A percentile compares a stretch with the other conserved stretches of the same genome.
phyloP scores from a whole-genome alignment of 2,888 invertebrate genomes.

The Cyaniris semiargus region DNA sequence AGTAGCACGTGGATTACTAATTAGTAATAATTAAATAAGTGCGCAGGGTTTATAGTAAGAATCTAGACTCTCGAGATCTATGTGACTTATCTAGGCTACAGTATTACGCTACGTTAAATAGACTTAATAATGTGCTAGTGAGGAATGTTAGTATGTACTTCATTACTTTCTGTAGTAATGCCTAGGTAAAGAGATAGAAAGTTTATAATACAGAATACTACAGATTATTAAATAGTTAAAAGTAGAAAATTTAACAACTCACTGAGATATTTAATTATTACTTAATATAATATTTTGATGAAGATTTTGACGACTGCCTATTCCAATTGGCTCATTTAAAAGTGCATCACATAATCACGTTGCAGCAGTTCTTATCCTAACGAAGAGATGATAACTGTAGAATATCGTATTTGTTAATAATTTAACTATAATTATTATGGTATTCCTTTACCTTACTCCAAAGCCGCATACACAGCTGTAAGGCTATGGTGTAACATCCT shows the following conservation, averaged over 20 bases:
- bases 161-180: conserved; percentile 1
- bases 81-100: background rate
- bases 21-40: background rate
- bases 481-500: background rate
- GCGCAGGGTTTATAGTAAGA: background rate
- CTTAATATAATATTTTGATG: too few species aligned
- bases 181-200: background rate
- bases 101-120: background rate
- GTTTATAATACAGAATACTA: background rate
- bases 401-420: too few species aligned
- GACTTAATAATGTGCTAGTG: background rate
- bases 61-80: background rate
- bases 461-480: too few species aligned
- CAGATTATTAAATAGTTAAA: background rate
- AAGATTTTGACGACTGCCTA: too few species aligned
- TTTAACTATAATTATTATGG: too few species aligned
- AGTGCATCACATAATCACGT: too few species aligned
- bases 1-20: conserved; percentile 1
- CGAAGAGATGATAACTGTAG: too few species aligned
- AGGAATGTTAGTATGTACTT: background rate
- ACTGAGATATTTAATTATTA: too few species aligned
- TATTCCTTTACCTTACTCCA: too few species aligned
- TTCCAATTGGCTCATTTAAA: too few species aligned
- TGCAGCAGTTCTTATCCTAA: too few species aligned
- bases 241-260: background rate